Conservation (phyloP, 1,140 invertebrate species). For the Zaprionus nigranus region DNA sequence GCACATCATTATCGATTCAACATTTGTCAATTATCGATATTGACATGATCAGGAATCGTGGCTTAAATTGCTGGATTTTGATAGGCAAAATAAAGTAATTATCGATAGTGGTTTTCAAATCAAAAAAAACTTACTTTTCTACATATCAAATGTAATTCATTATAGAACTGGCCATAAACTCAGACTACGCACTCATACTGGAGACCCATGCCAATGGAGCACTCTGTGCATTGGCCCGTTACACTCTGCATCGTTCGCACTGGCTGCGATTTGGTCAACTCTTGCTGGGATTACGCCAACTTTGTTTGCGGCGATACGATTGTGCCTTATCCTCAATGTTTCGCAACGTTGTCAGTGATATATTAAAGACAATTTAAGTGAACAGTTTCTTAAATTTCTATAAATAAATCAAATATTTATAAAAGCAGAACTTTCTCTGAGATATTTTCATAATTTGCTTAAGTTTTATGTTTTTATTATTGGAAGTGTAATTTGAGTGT, state of each 20-base stretch:
- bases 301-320: slow-evolving; percentile 71
- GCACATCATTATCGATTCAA: too few relatives aligned
- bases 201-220: slow-evolving; percentile 71
- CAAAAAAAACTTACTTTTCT: background rate
- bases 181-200: slow-evolving; percentile 62
- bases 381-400: background rate
- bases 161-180: slow-evolving; percentile 67
- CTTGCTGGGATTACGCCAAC: slow-evolving; percentile 69
- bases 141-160: background rate
- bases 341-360: slow-evolving; percentile 71
- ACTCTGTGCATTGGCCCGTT: slow-evolving; percentile 70
- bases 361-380: slow-evolving; percentile 63
- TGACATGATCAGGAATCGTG: too few relatives aligned
- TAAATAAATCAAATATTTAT: background rate
- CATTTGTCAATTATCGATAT: too few relatives aligned
- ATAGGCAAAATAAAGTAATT: too few relatives aligned
- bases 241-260: slow-evolving; percentile 73
- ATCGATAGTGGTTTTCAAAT: too few relatives aligned
- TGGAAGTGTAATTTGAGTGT: slow-evolving; percentile 50
- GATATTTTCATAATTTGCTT: slow-evolving; percentile 17
- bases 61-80: too few relatives aligned
- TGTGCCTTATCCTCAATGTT: slow-evolving; percentile 72
- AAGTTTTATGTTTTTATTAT: slow-evolving; percentile 43
- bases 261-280: slow-evolving; percentile 78
- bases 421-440: background rate